Evolutionary conservation across 1,140 invertebrate species (phyloP), one percentile per base, ranked within the genome.

Genomic region (Pollicipes pollicipes): DNA sequence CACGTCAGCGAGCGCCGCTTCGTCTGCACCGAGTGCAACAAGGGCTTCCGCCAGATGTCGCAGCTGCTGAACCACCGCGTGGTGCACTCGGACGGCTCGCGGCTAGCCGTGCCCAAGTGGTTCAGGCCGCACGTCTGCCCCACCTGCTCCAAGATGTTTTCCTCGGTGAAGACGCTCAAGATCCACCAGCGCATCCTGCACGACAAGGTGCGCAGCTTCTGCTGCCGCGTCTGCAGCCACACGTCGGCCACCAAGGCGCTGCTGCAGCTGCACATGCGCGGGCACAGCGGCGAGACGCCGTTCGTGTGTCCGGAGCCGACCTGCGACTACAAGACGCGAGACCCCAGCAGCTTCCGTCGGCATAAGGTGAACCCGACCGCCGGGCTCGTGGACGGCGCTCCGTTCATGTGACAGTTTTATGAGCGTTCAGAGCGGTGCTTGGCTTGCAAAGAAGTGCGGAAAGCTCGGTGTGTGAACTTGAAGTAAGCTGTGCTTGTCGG

Each of bases 41-140:
- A 90, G 78, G 82, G 83, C 3, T 91, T 90, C 78, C 89, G 90
- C 78, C 90, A 87, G 77, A 81, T 82, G 17, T 89, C 88, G 77
- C 89, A 90, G 75, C 79, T 90, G 68, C 82, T 72, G 81, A 88
- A 79, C 71, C 85, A 85, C 76, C 80, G 83, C 71, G 80, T 81
- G 58, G 24, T 16, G 64, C 27, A 16, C n/a, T 16, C 70, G 3
- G 35, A 30, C 16, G 28, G 29, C 30, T 8, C 64, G 10, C 3
- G 27, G n/a, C 27, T 29, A 1, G 27, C 64, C n/a, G 64, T 66
- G 3, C 64, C 64, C 3, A 27, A 29, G n/a, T 29, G 64, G 28
- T 29, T 66, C 27, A 21, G 64, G 28, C 64, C n/a, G 64, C 64
- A 66, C 8, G 27, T 66, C 8, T 66, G 64, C n/a, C 27, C 8